Base-by-base conservation (phyloP, 2,797 vertebrate species). In the Acridotheres tristis region DNA sequence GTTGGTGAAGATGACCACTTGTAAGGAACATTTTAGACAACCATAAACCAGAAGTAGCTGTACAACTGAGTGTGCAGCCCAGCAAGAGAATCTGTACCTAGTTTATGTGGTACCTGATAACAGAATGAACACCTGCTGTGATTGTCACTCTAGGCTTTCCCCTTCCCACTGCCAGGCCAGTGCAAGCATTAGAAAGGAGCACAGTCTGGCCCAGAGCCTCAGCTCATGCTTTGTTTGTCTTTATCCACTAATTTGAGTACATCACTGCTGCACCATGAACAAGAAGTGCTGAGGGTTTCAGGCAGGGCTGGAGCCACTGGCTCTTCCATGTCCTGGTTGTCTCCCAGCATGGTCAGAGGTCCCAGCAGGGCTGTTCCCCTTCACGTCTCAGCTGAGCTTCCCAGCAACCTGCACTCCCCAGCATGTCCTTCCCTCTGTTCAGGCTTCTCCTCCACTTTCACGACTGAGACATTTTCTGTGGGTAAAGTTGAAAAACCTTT, bases 231-330 rank as follows among this genome's bases (percentile, higher is more conserved):
- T 17, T 0, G 0, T 85, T 90, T 79, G 27, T 16, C 36, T 83
- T 61, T 47, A 68, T 20, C 54, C 36, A 10, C 48, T 74, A 65
- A 12, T 29, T 58, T 48, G 20, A 25, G 65, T 20, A 4, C 26
- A 19, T 13, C 20, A 1, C 23, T 23, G 26, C 2, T 3, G 2
- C 23, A 29, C 22, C 2, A 0, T 0, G 12, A 74, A 10, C 45
- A 29, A 59, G 36, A 16, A 40, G 15, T 0, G 1, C 77, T 72
- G 43, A 55, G 68, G 1, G 2, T 30, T 40, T 51, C 27, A 25
- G 32, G 25, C n/a, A 40, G 16, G 30, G 42, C 53, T 67, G 69
- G 18, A 63, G 32, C 13, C 30, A 7, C 27, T 6, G 20, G 9
- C 16, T 57, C 9, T 88, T 21, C 11, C 1, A 4, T 11, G 20